These are phyloP conservation scores for Gobionotothen gibberifrons DNA, from an alignment of 2,797 vertebrate genomes.

Conservation along the genomic window DNA sequence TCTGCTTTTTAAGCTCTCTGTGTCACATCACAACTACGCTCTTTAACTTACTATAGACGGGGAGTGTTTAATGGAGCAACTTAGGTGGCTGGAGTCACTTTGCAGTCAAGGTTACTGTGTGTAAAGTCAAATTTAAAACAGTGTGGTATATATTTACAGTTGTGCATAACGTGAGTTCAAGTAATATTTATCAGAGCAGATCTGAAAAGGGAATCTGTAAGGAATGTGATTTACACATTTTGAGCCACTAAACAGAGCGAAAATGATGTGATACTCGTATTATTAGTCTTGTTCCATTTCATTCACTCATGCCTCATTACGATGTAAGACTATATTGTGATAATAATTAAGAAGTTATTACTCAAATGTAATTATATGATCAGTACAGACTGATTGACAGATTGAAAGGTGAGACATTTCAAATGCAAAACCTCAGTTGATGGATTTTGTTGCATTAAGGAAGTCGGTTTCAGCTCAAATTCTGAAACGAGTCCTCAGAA, in stretches of 20 bases:
- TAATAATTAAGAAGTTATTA: slow-evolving; percentile 14
- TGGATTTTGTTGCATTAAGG: slow-evolving; percentile 5
- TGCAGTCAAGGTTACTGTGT: neutral
- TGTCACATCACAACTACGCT: slow-evolving; percentile 15
- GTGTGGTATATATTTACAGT: neutral
- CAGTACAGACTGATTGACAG: slow-evolving; percentile 7
- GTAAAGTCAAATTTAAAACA: neutral
- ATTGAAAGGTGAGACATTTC: slow-evolving; percentile 25
- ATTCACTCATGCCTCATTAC: slow-evolving; percentile 6
- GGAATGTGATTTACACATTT: slow-evolving; percentile 4
- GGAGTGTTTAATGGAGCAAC: neutral
- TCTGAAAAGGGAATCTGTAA: slow-evolving; percentile 37
- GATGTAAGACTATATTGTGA: slow-evolving; percentile 14
- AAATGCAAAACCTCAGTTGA: slow-evolving; percentile 9
- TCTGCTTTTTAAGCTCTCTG: slow-evolving; percentile 13
- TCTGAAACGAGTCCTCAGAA: slow-evolving; percentile 21
- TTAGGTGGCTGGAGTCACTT: neutral
- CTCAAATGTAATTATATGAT: slow-evolving; percentile 3
- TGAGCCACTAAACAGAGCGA: neutral
- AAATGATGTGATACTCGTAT: neutral
- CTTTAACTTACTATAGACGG: neutral
- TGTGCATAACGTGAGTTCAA: neutral
- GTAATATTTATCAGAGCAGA: slow-evolving; percentile 19
- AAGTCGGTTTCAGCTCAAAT: slow-evolving; percentile 8
- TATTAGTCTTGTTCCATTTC: neutral